Evolutionary conservation across 2,113 vertebrate genomes (phyloP).

Genomic region (Dascyllus trimaculatus): DNA sequence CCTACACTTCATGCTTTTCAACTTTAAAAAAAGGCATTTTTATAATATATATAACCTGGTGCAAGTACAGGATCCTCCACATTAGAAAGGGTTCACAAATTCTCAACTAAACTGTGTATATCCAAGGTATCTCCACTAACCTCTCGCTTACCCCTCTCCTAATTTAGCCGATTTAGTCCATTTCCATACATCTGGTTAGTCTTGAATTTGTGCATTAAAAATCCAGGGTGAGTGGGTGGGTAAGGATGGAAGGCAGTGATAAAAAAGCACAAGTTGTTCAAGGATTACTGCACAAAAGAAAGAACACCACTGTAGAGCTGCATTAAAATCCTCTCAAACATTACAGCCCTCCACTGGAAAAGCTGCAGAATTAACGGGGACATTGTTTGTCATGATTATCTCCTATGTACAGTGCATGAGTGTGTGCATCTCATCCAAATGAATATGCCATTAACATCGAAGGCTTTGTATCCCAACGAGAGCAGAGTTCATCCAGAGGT

Average conservation of each 20-base stretch:
- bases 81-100: background rate
- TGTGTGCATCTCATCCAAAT: background rate
- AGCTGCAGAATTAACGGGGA: background rate
- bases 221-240: background rate
- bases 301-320: background rate
- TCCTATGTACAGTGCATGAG: background rate
- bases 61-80: background rate
- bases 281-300: background rate
- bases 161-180: background rate
- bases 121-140: background rate
- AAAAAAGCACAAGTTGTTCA: background rate
- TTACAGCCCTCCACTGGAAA: background rate
- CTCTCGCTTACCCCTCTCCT: background rate
- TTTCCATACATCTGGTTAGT: background rate
- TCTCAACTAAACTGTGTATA: background rate
- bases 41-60: no score
- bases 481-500: background rate
- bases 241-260: background rate
- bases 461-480: conserved; percentile 6
- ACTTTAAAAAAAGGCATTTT: no score
- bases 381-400: background rate
- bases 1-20: no score
- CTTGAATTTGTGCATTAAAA: background rate
- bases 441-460: conserved; percentile 18
- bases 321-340: background rate